These are phyloP conservation scores for Clivina fossor DNA, from an alignment of 2,888 invertebrate genomes.

Conservation along the genomic window DNA sequence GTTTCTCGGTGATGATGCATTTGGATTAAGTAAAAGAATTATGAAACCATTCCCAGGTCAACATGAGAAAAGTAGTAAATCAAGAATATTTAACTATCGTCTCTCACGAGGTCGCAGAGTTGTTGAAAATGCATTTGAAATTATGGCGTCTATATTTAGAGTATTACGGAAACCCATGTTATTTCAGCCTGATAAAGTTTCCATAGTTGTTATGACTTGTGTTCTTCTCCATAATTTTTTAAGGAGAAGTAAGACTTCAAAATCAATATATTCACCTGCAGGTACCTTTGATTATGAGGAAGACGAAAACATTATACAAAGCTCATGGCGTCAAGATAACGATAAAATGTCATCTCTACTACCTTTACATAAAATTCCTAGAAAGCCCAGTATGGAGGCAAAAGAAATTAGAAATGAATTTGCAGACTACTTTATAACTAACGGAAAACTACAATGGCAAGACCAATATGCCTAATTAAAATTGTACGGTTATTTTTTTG, in stretches of 20 bases:
- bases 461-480: no score
- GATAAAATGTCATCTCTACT: slow-evolving; percentile 3
- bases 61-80: slow-evolving; percentile 26
- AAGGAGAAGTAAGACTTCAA: slow-evolving; percentile 37
- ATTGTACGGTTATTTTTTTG: no score
- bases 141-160: slow-evolving; percentile 36
- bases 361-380: slow-evolving; percentile 26
- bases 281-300: slow-evolving; percentile 40
- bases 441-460: slow-evolving; percentile 28
- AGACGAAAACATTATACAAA: slow-evolving; percentile 36
- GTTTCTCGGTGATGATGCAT: slow-evolving; percentile 36
- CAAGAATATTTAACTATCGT: slow-evolving; percentile 38
- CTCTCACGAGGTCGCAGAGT: slow-evolving; percentile 35
- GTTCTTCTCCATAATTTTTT: slow-evolving; percentile 41
- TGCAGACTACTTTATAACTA: slow-evolving; percentile 29
- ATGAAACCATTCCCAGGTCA: slow-evolving; percentile 37
- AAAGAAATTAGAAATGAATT: slow-evolving; percentile 31
- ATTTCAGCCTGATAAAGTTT: slow-evolving; percentile 38
- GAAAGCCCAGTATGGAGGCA: slow-evolving; percentile 26
- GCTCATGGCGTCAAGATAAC: slow-evolving; percentile 36
- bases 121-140: slow-evolving; percentile 40
- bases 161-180: slow-evolving; percentile 39
- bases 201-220: slow-evolving; percentile 38
- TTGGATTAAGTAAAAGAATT: slow-evolving; percentile 32
- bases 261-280: slow-evolving; percentile 38